phyloP scores from a whole-genome alignment of 1,140 invertebrate genomes.

The Micrasema longulum region DNA sequence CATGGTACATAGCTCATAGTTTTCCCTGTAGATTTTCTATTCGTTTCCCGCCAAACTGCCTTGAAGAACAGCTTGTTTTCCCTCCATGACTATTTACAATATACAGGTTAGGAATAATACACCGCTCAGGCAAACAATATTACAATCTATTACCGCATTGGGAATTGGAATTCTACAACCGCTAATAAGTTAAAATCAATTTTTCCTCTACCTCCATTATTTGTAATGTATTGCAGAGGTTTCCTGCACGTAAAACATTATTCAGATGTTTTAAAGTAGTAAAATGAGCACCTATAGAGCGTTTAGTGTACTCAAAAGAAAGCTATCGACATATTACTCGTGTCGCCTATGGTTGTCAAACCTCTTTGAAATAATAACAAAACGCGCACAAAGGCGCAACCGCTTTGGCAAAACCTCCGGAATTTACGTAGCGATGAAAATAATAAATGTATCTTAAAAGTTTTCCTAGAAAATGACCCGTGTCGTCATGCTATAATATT shows the following conservation, averaged over 20 bases:
- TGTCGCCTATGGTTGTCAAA: too few relatives aligned
- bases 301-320: not conserved
- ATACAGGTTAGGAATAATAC: not conserved
- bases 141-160: conserved; percentile 47
- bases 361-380: too few relatives aligned
- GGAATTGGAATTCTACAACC: conserved; percentile 31
- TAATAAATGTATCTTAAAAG: conserved; percentile 4
- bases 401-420: too few relatives aligned
- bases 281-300: not conserved
- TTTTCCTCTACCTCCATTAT: conserved; percentile 20
- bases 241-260: conserved; percentile 27
- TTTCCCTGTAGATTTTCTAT: conserved; percentile 23
- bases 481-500: not conserved
- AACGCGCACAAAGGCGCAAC: too few relatives aligned
- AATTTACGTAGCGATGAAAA: not conserved
- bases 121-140: conserved; percentile 19
- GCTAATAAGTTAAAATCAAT: conserved; percentile 34
- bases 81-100: not conserved
- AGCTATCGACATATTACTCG: too few relatives aligned
- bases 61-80: not conserved
- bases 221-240: conserved; percentile 23
- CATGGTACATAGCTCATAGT: not conserved
- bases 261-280: not conserved
- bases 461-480: not conserved
- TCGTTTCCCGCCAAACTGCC: conserved; percentile 11